Evolutionary conservation across 2,888 invertebrate species (phyloP), one percentile per base, ranked within the genome.

Genomic region (Drosophila suboccidentalis): DNA sequence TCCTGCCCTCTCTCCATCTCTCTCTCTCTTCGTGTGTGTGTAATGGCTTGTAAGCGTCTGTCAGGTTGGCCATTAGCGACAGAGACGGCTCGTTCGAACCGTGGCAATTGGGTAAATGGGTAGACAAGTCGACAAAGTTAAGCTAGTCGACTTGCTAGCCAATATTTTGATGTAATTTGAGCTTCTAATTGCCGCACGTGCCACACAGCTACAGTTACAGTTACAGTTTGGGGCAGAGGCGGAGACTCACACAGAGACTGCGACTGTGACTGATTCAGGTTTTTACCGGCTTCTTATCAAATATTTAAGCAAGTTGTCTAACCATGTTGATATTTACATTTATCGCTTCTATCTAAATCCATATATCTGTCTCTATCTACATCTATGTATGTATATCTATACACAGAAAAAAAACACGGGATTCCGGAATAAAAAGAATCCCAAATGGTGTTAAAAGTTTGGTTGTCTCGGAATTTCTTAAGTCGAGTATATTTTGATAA

Each of bases 181-280:
- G 89, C 89, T 81, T 89, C 89, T 84, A 84, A 84, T 84, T 84
- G 84, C 87, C 89, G 84, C 89, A 84, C 89, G 84, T 84, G 83
- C 69, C 67, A 54, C 46, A 66, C 54, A 41, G 34, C 47, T 47
- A 39, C 55, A 47, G 39, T 67, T 47, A 39, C 55, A 47, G 39
- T 67, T 44, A 61, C 61, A 50, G 36, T 32, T 29, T 22, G 5
- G 44, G 22, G 39, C 19, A 19, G 15, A 36, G 44, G 36, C 43
- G 5, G 13, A 13, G 39, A 38, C 32, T 13, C 13, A 19, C 6
- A 22, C 19, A n/a, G 36, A 17, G 4, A 41, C 10, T 10, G 9
- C 1, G 41, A 41, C 19, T 5, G 26, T 11, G 46, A 51, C 50
- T 51, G 43, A 44, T 76, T 71, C 71, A 60, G 58, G 63, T 75